phyloP scores from a whole-genome alignment of 1,140 invertebrate species.

The Apis florea region DNA sequence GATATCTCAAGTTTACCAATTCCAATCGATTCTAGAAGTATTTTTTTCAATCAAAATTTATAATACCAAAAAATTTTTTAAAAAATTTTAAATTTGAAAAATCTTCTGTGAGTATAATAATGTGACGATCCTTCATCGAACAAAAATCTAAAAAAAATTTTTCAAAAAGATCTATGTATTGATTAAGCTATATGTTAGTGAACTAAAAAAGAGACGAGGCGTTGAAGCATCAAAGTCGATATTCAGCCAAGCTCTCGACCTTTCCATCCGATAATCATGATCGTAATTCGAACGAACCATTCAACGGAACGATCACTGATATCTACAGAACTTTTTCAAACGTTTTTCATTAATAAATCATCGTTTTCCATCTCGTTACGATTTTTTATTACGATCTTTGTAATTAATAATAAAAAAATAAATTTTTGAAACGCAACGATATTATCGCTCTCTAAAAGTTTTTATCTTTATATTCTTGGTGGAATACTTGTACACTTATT shows the following conservation, averaged over 20 bases:
- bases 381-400: conserved; percentile 32
- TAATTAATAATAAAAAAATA: conserved; percentile 42
- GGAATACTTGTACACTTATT: too few species aligned
- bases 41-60: too few species aligned
- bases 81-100: neutral
- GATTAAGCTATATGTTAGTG: neutral
- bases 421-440: conserved; percentile 11
- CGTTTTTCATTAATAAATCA: neutral
- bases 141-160: conserved; percentile 1
- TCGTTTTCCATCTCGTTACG: neutral
- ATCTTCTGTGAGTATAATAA: too few species aligned
- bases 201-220: conserved; percentile 17
- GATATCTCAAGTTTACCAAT: neutral
- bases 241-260: neutral
- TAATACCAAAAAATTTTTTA: neutral
- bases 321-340: neutral
- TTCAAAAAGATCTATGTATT: neutral
- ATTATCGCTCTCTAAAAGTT: too few species aligned
- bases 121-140: too few species aligned
- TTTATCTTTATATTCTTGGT: neutral
- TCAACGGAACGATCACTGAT: conserved; percentile 6
- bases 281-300: conserved; percentile 24
- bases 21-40: too few species aligned
- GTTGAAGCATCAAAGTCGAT: neutral
- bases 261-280: conserved; percentile 21